Evolutionary conservation across 2,113 vertebrate genomes (phyloP).

Genomic region (Okapia johnstoni): DNA sequence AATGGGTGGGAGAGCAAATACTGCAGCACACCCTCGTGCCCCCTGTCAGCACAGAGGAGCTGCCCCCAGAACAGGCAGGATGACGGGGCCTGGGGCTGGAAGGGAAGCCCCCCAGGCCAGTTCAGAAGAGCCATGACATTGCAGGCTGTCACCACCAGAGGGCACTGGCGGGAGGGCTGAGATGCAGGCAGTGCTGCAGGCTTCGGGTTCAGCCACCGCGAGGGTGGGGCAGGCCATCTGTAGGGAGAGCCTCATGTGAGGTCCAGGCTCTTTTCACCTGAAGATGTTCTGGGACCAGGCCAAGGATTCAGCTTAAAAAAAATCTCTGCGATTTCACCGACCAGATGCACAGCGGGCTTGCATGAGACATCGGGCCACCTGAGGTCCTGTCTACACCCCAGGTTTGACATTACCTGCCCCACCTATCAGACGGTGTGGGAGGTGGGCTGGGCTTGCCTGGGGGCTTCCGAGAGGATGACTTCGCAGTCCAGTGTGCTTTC

Average conservation of each 20-base stretch:
- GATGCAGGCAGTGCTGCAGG: rapidly evolving
- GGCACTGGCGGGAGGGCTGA: background rate
- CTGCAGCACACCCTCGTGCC: rapidly evolving
- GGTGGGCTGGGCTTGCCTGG: background rate
- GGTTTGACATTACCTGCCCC: rapidly evolving
- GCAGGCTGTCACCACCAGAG: background rate
- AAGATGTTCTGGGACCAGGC: background rate
- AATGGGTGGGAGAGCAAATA: too few species aligned
- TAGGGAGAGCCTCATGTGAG: background rate
- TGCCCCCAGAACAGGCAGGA: too few species aligned
- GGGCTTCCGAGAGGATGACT: background rate
- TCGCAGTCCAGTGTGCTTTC: background rate
- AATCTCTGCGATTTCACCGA: background rate
- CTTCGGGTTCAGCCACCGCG: rapidly evolving
- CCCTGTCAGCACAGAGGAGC: background rate
- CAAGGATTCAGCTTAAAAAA: background rate
- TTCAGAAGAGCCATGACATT: background rate
- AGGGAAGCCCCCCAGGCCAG: background rate
- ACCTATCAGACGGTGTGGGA: too few species aligned
- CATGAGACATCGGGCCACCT: rapidly evolving
- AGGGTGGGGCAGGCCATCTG: background rate
- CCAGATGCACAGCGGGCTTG: background rate
- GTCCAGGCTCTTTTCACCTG: background rate
- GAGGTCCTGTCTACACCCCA: rapidly evolving
- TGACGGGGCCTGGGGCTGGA: rapidly evolving